Conservation (phyloP, 1,140 invertebrate species). For the Spodoptera litura region DNA sequence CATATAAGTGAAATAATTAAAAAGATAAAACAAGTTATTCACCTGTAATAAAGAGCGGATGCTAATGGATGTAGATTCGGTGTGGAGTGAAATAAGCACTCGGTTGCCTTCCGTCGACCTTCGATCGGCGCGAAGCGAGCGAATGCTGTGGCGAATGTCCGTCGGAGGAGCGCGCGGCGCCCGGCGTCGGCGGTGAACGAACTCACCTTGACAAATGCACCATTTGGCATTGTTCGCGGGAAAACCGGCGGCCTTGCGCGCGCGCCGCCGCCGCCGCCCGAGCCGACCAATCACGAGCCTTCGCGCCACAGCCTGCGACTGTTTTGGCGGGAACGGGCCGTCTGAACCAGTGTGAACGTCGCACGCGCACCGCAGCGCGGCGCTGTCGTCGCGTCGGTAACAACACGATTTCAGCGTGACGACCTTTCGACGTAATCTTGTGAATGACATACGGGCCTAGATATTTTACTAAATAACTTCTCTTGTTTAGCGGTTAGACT, state of each 20-base stretch:
- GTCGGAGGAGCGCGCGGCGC: constrained; percentile 72
- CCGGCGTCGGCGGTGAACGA: constrained; percentile 84
- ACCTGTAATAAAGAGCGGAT: constrained; percentile 76
- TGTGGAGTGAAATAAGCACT: constrained; percentile 67
- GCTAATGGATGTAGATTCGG: constrained; percentile 73
- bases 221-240: constrained; percentile 86
- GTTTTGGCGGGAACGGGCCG: constrained; percentile 81
- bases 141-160: constrained; percentile 60
- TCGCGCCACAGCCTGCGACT: constrained; percentile 82
- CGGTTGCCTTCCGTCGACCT: constrained; percentile 79
- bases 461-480: constrained; percentile 27
- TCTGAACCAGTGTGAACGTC: constrained; percentile 56
- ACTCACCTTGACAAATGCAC: constrained; percentile 86
- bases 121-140: constrained; percentile 75
- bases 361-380: constrained; percentile 58
- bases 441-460: constrained; percentile 55
- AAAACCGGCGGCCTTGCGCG: constrained; percentile 85
- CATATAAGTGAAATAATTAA: constrained; percentile 22
- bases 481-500: not conserved
- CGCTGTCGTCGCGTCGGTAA: constrained; percentile 61
- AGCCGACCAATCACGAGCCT: constrained; percentile 76
- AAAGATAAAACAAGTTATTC: constrained; percentile 59
- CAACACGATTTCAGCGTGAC: constrained; percentile 72
- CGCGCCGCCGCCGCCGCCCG: constrained; percentile 63
- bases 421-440: constrained; percentile 63